These are phyloP conservation scores for Cheilinus undulatus DNA, from an alignment of 2,113 vertebrate species.

Conservation along the genomic window DNA sequence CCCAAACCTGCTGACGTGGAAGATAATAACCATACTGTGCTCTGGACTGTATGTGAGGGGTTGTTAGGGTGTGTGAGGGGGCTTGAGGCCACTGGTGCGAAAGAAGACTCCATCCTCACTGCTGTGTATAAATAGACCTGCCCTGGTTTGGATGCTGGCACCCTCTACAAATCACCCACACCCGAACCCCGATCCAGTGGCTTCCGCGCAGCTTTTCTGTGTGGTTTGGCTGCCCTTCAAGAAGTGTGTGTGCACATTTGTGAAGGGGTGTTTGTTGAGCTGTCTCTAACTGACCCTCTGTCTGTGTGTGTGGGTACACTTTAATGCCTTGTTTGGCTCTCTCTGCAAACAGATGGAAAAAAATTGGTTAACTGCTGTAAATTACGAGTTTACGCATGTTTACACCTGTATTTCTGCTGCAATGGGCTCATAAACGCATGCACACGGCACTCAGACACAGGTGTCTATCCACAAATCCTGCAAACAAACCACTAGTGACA, in stretches of 20 bases:
- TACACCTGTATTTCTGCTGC: slow-evolving; percentile 58
- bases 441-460: slow-evolving; percentile 1
- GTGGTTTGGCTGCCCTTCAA: slow-evolving; percentile 82
- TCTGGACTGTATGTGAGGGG: slow-evolving; percentile 22
- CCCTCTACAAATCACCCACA: slow-evolving; percentile 42
- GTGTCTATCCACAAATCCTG: not conserved
- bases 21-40: slow-evolving; percentile 42
- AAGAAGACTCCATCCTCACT: slow-evolving; percentile 68
- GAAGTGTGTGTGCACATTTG: slow-evolving; percentile 56
- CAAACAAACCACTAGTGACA: no score
- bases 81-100: slow-evolving; percentile 51
- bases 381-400: slow-evolving; percentile 46
- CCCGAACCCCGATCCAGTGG: slow-evolving; percentile 63
- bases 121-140: slow-evolving; percentile 77
- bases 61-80: slow-evolving; percentile 22
- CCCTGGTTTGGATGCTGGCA: slow-evolving; percentile 76
- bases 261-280: slow-evolving; percentile 43
- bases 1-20: slow-evolving; percentile 27
- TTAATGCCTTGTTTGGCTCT: slow-evolving; percentile 63
- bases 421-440: slow-evolving; percentile 19
- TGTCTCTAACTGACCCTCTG: slow-evolving; percentile 44
- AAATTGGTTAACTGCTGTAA: slow-evolving; percentile 57
- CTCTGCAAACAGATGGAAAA: slow-evolving; percentile 60
- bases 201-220: slow-evolving; percentile 55
- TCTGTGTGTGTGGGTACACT: slow-evolving; percentile 41